phyloP scores from a whole-genome alignment of 2,113 vertebrate species.

The Cyphomyrus plagiostoma region DNA sequence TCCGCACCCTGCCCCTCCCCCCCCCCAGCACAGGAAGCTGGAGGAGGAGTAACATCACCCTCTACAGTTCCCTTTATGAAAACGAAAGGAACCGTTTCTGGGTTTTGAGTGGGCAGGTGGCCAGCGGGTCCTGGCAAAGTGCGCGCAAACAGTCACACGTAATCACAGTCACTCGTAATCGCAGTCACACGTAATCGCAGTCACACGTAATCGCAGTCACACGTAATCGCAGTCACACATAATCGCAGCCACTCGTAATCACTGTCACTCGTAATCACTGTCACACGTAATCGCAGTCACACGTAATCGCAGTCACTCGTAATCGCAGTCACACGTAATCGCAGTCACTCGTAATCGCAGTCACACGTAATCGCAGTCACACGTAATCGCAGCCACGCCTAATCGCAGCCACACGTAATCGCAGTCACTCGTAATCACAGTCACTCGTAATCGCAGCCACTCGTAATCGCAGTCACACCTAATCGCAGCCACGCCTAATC shows the following conservation, averaged over 20 bases:
- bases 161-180: too few relatives aligned
- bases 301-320: too few relatives aligned
- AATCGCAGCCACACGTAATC: neutral
- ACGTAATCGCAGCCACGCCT: neutral
- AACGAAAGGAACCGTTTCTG: neutral
- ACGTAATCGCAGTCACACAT: too few relatives aligned
- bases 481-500: neutral
- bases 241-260: neutral
- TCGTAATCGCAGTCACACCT: neutral
- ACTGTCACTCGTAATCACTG: neutral
- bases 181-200: too few relatives aligned
- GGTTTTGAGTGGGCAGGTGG: neutral
- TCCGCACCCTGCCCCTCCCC: neutral
- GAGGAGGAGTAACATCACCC: neutral
- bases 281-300: neutral
- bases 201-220: too few relatives aligned
- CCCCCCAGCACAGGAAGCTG: too few relatives aligned
- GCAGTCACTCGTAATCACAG: neutral
- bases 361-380: neutral
- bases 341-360: too few relatives aligned
- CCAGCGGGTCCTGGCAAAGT: neutral
- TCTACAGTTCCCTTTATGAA: neutral
- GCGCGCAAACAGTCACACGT: too few relatives aligned
- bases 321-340: too few relatives aligned
- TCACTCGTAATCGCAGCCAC: too few relatives aligned